Percentiles rank a stretch among this genome's conserved stretches.
phyloP scores from a whole-genome alignment of 1,140 invertebrate genomes.

The Asbolus verrucosus region DNA sequence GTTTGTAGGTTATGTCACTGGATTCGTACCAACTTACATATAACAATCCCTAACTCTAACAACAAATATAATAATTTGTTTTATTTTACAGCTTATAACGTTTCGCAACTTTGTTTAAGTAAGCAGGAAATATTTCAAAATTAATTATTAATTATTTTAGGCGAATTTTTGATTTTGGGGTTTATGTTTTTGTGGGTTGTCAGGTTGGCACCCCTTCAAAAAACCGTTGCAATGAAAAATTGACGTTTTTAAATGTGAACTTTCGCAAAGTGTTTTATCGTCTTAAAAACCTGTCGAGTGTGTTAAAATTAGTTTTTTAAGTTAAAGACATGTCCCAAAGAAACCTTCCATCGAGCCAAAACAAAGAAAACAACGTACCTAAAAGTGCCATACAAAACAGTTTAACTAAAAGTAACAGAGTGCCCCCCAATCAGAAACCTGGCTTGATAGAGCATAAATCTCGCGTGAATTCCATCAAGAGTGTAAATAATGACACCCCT shows the following conservation, averaged over 20 bases:
- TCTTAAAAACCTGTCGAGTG: no score
- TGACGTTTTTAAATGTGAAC: slow-evolving; percentile 16
- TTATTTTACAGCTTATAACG: no score
- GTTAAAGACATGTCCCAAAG: slow-evolving; percentile 16
- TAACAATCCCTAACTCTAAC: no score
- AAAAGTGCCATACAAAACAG: neutral
- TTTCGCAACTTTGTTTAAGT: no score
- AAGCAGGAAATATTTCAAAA: no score
- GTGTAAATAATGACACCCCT: neutral
- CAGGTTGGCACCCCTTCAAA: neutral
- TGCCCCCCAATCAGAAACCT: slow-evolving; percentile 1
- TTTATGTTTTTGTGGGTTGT: no score
- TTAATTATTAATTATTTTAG: no score
- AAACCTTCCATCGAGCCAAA: neutral
- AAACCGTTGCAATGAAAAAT: slow-evolving; percentile 23
- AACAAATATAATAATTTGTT: no score
- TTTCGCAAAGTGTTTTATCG: neutral
- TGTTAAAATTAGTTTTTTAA: no score
- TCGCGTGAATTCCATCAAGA: neutral
- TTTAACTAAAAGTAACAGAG: neutral
- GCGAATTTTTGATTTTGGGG: no score
- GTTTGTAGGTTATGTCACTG: no score
- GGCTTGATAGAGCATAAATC: neutral
- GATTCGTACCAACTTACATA: no score
- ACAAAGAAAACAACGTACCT: slow-evolving; percentile 28